These are phyloP conservation scores for Riparia riparia DNA, from an alignment of 2,113 vertebrate species.

Conservation along the genomic window DNA sequence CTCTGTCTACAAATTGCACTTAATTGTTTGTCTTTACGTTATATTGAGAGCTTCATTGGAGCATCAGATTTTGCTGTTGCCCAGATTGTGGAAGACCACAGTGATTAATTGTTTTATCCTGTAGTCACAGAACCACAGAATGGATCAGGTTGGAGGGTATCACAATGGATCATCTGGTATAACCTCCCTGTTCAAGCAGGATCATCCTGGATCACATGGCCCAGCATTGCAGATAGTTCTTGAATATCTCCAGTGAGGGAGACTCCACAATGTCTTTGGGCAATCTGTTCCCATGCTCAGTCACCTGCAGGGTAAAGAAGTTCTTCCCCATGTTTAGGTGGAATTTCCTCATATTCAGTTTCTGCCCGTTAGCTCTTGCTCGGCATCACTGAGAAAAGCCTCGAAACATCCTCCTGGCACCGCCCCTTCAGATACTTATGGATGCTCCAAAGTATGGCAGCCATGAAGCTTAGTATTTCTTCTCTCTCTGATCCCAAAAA, in stretches of 20 bases:
- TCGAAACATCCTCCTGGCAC: not conserved
- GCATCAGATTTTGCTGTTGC: not conserved
- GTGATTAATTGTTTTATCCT: not conserved
- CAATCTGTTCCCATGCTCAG: not conserved
- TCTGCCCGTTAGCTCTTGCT: not conserved
- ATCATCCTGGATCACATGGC: not conserved
- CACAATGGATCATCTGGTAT: not conserved
- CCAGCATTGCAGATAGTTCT: not conserved
- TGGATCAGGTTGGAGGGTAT: not conserved
- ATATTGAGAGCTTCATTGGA: not conserved
- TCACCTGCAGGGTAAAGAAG: not conserved
- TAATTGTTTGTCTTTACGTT: not conserved
- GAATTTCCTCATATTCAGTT: not conserved
- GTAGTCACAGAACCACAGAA: not conserved
- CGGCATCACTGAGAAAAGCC: not conserved
- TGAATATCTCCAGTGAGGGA: not conserved
- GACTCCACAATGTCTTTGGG: rapidly evolving
- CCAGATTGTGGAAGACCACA: not conserved
- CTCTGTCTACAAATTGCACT: not conserved
- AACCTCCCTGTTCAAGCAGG: not conserved
- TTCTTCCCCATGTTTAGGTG: not conserved
- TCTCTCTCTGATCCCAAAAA: not conserved
- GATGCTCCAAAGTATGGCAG: not conserved
- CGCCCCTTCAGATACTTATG: not conserved
- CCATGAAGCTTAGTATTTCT: not conserved